Base-by-base conservation (phyloP, 2,888 invertebrate genomes). In the Leptopilina drosophilae region DNA sequence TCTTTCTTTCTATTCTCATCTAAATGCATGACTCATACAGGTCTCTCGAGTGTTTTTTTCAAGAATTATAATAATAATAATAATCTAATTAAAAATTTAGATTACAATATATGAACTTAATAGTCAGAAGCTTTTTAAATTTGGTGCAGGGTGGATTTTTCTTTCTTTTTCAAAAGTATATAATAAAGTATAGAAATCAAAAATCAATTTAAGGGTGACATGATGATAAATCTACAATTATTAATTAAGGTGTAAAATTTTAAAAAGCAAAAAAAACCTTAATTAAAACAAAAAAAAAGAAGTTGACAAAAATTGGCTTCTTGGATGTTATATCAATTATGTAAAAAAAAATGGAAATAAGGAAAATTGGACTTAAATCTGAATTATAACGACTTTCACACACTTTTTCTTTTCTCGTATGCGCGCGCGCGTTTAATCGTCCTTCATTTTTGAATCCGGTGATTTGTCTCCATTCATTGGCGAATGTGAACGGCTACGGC, bases 391-490 rank as follows among this genome's bases (percentile, higher is more conserved):
- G 53, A 79, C 80, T 81, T 80, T 76, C 79, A 78, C 77, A 46
- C 64, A 76, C 64, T 7, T 33, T 40, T 15, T 20, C 20, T 75
- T 15, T 46, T 49, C 49, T 49, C 12, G 49, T 49, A 49, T 49
- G 49, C 42, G 40, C 64, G 49, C 11, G 11, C 11, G 49, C 42
- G 40, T 64, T 87, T 87, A 91, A 86, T 92, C 91, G 80, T 87
- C 90, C 82, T 91, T 90, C 65, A 87, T 85, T 64, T 90, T 90
- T 81, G 82, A 88, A 79, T 90, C 89, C 20, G 91, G 91, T 4
- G 91, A 92, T 84, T 92, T 92, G 76, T 91, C 91, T 49, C 92
- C 91, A 78, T 92, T 92, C 90, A 92, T 91, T n/a, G 91, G 91
- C 7, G 92, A 91, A 80, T 87, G 88, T 12, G 91, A 91, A 67